These are phyloP conservation scores for Sepioteuthis lessoniana DNA, from an alignment of 2,888 invertebrate species.

Conservation along the genomic window DNA sequence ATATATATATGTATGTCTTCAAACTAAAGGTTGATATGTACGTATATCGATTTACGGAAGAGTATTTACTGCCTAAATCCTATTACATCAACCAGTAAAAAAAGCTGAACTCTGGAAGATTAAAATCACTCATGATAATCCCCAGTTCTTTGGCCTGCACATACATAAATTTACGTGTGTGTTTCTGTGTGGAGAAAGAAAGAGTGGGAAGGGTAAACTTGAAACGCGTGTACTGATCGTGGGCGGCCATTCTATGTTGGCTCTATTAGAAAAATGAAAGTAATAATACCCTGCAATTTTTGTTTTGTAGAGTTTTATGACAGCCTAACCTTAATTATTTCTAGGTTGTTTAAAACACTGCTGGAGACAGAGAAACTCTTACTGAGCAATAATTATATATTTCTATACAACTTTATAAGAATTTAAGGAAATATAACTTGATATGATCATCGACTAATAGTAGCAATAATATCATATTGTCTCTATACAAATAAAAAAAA, in stretches of 20 bases:
- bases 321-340: neutral
- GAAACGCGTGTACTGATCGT: neutral
- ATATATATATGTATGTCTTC: neutral
- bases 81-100: neutral
- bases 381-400: neutral
- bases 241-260: neutral
- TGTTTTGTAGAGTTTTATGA: neutral
- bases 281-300: neutral
- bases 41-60: neutral
- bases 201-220: neutral
- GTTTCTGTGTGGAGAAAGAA: too few relatives aligned
- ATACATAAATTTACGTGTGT: neutral
- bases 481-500: neutral
- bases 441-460: neutral
- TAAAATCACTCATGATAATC: neutral
- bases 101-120: neutral
- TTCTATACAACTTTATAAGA: neutral
- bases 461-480: neutral
- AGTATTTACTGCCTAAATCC: neutral
- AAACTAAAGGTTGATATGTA: neutral
- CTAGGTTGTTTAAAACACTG: neutral
- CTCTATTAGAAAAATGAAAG: neutral
- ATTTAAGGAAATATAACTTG: neutral
- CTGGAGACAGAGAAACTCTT: neutral
- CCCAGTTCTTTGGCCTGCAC: neutral